Conservation (phyloP, 2,113 vertebrate species). For the Phylloscopus whistleri region DNA sequence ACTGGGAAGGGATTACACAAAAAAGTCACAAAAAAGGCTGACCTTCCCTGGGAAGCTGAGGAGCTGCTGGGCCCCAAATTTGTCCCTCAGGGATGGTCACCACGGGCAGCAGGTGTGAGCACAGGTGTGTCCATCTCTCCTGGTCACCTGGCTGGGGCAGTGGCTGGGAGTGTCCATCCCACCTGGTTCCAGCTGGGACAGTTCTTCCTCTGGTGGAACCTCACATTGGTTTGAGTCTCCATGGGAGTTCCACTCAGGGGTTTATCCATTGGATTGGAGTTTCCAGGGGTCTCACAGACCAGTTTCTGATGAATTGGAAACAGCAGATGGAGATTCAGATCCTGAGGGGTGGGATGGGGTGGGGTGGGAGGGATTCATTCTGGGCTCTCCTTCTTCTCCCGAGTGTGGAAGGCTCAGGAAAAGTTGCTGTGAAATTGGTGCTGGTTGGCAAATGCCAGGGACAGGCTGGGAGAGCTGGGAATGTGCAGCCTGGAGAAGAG, state of each 20-base stretch:
- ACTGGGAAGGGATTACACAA: no score
- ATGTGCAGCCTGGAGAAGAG: fast-evolving
- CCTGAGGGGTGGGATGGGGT: neutral
- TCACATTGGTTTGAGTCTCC: fast-evolving
- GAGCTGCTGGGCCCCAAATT: neutral
- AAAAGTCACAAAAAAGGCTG: no score
- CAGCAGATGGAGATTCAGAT: neutral
- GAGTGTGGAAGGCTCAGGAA: fast-evolving
- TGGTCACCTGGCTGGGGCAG: neutral
- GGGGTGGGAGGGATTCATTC: neutral
- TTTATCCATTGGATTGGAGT: neutral
- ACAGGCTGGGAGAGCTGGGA: neutral
- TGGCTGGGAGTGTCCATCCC: neutral
- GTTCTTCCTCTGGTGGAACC: neutral
- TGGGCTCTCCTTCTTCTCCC: neutral
- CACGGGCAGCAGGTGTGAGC: neutral
- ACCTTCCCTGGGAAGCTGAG: neutral
- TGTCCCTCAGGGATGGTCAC: neutral
- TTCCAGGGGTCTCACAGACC: neutral
- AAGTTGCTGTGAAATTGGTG: fast-evolving
- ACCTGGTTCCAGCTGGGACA: neutral
- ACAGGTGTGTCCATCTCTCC: neutral
- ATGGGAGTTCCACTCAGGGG: fast-evolving
- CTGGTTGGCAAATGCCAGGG: neutral
- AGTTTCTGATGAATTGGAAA: neutral